A percentile compares a stretch with the other conserved stretches of the same genome.
phyloP scores from a whole-genome alignment of 2,888 invertebrate genomes.

The Mythimna pallens region DNA sequence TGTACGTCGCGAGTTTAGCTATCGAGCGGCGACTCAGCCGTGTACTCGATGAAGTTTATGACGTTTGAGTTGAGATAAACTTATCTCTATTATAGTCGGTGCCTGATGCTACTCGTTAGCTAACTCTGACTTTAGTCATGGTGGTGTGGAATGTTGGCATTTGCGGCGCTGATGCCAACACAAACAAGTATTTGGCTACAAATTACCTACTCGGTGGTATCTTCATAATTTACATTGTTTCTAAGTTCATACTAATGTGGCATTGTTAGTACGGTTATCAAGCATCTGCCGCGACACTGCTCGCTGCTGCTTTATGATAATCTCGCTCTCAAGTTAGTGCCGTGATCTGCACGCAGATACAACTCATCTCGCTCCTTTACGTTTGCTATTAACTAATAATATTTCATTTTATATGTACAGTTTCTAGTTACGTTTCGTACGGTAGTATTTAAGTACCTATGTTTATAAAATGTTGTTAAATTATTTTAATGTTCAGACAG shows the following conservation, averaged over 20 bases:
- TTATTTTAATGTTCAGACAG: constrained; percentile 3
- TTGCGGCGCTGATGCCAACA: constrained; percentile 40
- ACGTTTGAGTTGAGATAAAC: constrained; percentile 58
- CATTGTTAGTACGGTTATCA: constrained; percentile 68
- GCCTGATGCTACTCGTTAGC: constrained; percentile 45
- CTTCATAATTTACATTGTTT: constrained; percentile 68
- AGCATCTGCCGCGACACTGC: constrained; percentile 64
- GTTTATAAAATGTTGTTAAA: constrained; percentile 11
- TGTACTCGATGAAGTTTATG: constrained; percentile 63
- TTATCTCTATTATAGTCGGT: constrained; percentile 56
- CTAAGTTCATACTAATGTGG: constrained; percentile 67
- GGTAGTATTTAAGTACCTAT: constrained; percentile 16
- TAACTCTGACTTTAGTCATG: constrained; percentile 39
- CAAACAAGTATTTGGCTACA: constrained; percentile 52
- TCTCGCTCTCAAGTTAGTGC: constrained; percentile 65
- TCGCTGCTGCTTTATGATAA: constrained; percentile 69
- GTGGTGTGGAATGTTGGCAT: constrained; percentile 43
- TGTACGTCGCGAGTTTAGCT: constrained; percentile 62
- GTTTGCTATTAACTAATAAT: constrained; percentile 67
- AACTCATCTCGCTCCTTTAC: constrained; percentile 69
- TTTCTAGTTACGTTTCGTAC: constrained; percentile 38
- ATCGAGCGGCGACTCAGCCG: constrained; percentile 60
- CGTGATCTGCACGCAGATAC: constrained; percentile 67
- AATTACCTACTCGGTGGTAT: constrained; percentile 49
- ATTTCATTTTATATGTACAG: constrained; percentile 53